These are phyloP conservation scores for Ladona fulva DNA, from an alignment of 1,140 invertebrate genomes.

Conservation along the genomic window DNA sequence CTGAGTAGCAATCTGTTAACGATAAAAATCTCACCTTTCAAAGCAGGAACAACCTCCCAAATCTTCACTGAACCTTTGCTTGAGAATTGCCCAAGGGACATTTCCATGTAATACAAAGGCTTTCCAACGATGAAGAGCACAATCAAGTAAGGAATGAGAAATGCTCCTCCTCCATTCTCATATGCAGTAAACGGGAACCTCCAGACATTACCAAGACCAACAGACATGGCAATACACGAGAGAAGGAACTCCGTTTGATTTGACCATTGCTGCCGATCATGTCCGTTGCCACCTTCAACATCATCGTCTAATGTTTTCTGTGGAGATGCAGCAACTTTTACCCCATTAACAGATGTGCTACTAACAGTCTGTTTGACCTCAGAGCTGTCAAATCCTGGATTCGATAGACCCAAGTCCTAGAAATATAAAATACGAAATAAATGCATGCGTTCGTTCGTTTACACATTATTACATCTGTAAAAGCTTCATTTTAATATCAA, in stretches of 20 bases:
- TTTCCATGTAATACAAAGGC: slow-evolving; percentile 43
- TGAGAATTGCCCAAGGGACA: slow-evolving; percentile 39
- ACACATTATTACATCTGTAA: too few species aligned
- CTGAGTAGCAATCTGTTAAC: too few species aligned
- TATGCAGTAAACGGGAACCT: slow-evolving; percentile 41
- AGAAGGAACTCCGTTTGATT: slow-evolving; percentile 34
- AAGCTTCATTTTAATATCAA: too few species aligned
- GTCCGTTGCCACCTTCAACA: neutral
- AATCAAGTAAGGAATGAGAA: slow-evolving; percentile 45
- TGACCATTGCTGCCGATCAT: slow-evolving; percentile 29
- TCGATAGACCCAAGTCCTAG: too few species aligned
- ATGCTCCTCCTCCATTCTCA: slow-evolving; percentile 41
- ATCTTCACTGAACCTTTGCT: slow-evolving; percentile 34
- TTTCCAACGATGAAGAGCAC: slow-evolving; percentile 47
- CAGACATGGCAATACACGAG: slow-evolving; percentile 41
- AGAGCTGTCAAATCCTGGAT: too few species aligned
- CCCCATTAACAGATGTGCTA: too few species aligned
- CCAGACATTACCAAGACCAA: slow-evolving; percentile 45
- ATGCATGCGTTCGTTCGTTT: too few species aligned
- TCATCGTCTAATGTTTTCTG: neutral
- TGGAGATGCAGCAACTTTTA: too few species aligned
- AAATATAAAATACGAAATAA: too few species aligned
- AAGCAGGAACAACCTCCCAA: slow-evolving; percentile 34
- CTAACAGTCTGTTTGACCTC: too few species aligned
- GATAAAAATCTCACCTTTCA: slow-evolving; percentile 30